Percentiles rank a stretch among this genome's conserved stretches.
phyloP scores from a whole-genome alignment of 2,888 invertebrate species.

The Odontothrips loti region DNA sequence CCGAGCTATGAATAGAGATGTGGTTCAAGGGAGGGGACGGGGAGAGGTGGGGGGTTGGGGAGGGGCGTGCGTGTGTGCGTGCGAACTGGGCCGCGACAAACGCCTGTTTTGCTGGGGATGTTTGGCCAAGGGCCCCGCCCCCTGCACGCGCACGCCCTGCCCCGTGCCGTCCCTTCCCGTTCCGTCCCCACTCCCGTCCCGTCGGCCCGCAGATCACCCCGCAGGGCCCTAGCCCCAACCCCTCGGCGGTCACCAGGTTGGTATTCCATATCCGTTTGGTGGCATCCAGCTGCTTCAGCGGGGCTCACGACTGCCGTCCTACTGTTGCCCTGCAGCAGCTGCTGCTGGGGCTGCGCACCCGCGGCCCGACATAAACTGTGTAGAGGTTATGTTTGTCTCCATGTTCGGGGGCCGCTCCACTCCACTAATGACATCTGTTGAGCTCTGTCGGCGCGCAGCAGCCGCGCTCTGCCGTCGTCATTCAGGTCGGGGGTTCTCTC shows the following conservation, averaged over 20 bases:
- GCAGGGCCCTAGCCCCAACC: neutral
- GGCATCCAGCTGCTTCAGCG: too few relatives aligned
- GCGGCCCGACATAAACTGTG: neutral
- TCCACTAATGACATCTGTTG: too few relatives aligned
- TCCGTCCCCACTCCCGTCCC: neutral
- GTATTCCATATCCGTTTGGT: too few relatives aligned
- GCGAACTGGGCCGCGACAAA: too few relatives aligned
- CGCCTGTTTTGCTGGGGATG: too few relatives aligned
- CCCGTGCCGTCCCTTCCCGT: neutral
- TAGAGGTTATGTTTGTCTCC: neutral
- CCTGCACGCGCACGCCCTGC: neutral
- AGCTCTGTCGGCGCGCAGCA: neutral
- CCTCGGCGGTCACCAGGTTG: too few relatives aligned
- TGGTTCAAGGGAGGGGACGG: neutral
- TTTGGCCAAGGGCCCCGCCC: neutral
- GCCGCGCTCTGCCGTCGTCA: neutral
- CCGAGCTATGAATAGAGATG: neutral
- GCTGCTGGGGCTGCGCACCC: neutral
- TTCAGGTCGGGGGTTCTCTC: too few relatives aligned
- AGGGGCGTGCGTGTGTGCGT: neutral
- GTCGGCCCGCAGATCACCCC: neutral
- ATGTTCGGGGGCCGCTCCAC: neutral
- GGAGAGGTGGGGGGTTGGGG: neutral
- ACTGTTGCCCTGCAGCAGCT: neutral
- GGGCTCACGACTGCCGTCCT: neutral